Evolutionary conservation across 2,888 invertebrate genomes (phyloP).

Genomic region (Orthosia incerta): DNA sequence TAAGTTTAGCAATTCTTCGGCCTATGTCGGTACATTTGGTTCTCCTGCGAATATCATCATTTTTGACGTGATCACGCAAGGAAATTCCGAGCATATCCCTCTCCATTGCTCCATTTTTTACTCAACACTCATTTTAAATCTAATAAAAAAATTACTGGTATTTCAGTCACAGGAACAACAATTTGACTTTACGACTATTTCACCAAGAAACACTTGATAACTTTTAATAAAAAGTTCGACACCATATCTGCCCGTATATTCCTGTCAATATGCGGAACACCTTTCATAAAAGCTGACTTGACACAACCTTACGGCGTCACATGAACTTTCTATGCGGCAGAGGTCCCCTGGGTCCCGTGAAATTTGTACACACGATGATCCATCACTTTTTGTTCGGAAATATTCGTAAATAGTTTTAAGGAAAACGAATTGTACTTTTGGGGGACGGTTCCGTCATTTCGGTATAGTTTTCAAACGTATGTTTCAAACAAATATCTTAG

Average conservation of each 20-base stretch:
- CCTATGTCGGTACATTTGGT: too few species aligned
- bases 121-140: too few species aligned
- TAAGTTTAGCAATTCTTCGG: too few species aligned
- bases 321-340: constrained; percentile 71
- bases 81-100: too few species aligned
- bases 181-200: too few species aligned
- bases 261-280: constrained; percentile 20
- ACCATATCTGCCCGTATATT: constrained; percentile 6
- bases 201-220: not conserved
- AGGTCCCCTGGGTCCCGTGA: constrained; percentile 64
- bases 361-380: constrained; percentile 49
- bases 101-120: too few species aligned
- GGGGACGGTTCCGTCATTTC: not conserved
- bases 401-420: constrained; percentile 27
- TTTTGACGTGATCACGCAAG: too few species aligned
- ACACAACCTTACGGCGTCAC: constrained; percentile 66
- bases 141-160: too few species aligned
- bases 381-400: constrained; percentile 29
- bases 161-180: too few species aligned
- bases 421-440: constrained; percentile 15
- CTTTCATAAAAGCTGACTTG: constrained; percentile 40
- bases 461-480: not conserved
- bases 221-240: not conserved
- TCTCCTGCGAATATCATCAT: too few species aligned
- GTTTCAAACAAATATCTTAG: too few species aligned